Evolutionary conservation across 1,140 invertebrate genomes (phyloP).

Genomic region (Calephelis nemesis): DNA sequence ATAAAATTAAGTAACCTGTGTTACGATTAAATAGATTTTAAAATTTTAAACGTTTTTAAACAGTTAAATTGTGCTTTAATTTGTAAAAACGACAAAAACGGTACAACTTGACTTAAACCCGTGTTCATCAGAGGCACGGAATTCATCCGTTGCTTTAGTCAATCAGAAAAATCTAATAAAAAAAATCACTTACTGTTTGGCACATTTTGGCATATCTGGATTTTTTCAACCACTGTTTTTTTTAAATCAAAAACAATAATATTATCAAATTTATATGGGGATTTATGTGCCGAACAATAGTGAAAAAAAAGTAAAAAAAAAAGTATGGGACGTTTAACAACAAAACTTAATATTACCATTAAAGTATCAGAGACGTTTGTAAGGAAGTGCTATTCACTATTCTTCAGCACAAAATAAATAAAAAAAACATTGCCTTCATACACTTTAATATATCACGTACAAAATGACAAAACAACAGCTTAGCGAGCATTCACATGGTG

Average conservation of each 20-base stretch:
- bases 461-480: conserved; percentile 29
- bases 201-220: conserved; percentile 47
- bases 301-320: conserved; percentile 77
- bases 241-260: conserved; percentile 20
- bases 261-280: conserved; percentile 19
- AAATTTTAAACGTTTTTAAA: too few relatives aligned
- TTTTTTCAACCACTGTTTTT: conserved; percentile 9
- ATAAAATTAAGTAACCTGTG: too few relatives aligned
- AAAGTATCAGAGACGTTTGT: conserved; percentile 51
- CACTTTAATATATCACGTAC: conserved; percentile 45
- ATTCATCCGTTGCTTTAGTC: too few relatives aligned
- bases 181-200: conserved; percentile 49
- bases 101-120: too few relatives aligned
- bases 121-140: too few relatives aligned
- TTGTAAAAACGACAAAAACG: too few relatives aligned
- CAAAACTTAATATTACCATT: conserved; percentile 24
- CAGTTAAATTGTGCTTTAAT: too few relatives aligned
- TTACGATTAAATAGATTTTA: too few relatives aligned
- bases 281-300: conserved; percentile 88
- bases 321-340: conserved; percentile 36
- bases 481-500: conserved; percentile 22
- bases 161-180: conserved; percentile 1
- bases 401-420: conserved; percentile 74
- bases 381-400: conserved; percentile 80
- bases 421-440: conserved; percentile 39